Evolutionary conservation across 2,797 vertebrate genomes (phyloP).

Genomic region (Limosa lapponica): DNA sequence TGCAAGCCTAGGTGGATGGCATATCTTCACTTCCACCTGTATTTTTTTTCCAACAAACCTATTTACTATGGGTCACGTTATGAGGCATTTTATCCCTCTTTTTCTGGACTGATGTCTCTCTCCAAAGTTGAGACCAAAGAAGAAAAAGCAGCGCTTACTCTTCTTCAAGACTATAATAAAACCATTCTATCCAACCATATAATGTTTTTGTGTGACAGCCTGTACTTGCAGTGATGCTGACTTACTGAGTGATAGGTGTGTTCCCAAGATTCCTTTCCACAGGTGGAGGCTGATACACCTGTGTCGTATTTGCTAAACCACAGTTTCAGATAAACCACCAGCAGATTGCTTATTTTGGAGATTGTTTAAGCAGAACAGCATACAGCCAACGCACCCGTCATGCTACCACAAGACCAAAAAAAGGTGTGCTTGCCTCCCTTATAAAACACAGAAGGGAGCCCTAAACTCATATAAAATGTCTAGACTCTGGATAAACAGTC

Average conservation of each 20-base stretch:
- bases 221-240: not conserved
- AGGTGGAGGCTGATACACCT: not conserved
- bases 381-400: not conserved
- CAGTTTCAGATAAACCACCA: not conserved
- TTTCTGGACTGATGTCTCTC: not conserved
- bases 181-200: not conserved
- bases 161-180: not conserved
- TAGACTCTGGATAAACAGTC: conserved; percentile 65
- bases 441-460: conserved; percentile 43
- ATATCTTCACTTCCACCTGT: not conserved
- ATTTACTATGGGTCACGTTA: not conserved
- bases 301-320: not conserved
- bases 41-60: not conserved
- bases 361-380: not conserved
- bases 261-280: not conserved
- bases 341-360: not conserved
- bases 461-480: conserved; percentile 54
- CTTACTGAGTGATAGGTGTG: not conserved
- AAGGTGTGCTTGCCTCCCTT: not conserved
- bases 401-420: not conserved
- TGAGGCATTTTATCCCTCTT: not conserved
- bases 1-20: not conserved
- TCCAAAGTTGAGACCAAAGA: not conserved
- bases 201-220: not conserved
- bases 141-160: not conserved